These are phyloP conservation scores for Aldabrachelys gigantea DNA, from an alignment of 2,113 vertebrate genomes.

Conservation along the genomic window DNA sequence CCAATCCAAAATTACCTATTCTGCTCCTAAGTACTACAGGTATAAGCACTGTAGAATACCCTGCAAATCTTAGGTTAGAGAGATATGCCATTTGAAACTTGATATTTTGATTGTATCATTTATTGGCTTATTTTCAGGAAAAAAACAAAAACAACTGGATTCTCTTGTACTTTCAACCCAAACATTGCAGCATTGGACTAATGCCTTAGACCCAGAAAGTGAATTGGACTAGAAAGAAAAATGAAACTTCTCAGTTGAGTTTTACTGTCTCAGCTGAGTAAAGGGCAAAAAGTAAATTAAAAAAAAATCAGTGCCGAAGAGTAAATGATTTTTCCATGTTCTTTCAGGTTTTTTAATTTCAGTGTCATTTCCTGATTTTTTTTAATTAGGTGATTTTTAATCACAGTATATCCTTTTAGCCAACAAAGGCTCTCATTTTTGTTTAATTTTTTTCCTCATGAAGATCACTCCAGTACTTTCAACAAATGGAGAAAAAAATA, in stretches of 20 bases:
- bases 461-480: neutral
- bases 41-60: neutral
- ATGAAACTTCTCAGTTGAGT: neutral
- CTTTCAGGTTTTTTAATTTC: neutral
- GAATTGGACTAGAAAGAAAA: neutral
- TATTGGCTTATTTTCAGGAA: neutral
- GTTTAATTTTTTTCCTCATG: constrained; percentile 55
- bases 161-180: neutral
- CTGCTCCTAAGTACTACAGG: neutral
- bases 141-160: neutral
- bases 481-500: neutral
- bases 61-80: neutral
- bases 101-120: neutral
- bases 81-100: neutral
- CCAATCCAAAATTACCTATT: neutral
- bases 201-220: neutral
- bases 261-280: neutral
- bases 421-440: neutral
- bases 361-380: neutral
- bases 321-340: neutral
- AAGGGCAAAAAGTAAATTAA: constrained; percentile 11
- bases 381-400: no score
- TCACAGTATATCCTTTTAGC: neutral
- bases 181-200: neutral
- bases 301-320: neutral